A percentile compares a stretch with the other conserved stretches of the same genome.
Evolutionary conservation across 1,140 invertebrate genomes (phyloP).

Genomic region (Radopholus similis): DNA sequence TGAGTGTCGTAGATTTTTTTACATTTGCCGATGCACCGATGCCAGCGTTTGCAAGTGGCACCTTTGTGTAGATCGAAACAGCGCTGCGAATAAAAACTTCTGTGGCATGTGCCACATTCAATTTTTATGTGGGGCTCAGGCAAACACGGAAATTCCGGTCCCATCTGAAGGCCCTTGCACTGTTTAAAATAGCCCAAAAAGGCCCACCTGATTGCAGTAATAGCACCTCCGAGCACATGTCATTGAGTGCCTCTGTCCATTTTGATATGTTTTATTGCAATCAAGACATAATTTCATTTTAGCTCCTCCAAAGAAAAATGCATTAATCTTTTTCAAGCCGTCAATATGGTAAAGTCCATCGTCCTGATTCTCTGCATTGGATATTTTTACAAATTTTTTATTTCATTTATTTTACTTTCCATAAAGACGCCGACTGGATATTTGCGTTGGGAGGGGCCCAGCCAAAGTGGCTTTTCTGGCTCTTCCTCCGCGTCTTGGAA

Average conservation of each 20-base stretch:
- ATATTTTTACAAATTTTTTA: neutral
- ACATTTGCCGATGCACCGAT: neutral
- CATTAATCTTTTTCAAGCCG: neutral
- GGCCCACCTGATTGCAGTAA: no score
- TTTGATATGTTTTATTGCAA: no score
- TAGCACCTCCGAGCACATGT: no score
- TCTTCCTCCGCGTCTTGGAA: neutral
- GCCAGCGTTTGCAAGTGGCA: neutral
- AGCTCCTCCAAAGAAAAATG: neutral
- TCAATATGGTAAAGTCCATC: no score
- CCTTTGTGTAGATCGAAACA: neutral
- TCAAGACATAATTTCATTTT: no score
- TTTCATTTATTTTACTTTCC: neutral
- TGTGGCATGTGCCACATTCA: neutral
- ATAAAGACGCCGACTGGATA: neutral
- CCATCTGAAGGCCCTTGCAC: neutral
- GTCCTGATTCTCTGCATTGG: no score
- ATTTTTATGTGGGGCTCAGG: neutral
- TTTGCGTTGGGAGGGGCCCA: neutral
- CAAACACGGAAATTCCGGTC: neutral
- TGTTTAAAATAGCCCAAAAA: no score
- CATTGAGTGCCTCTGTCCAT: no score
- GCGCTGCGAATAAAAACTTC: neutral
- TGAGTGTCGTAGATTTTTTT: neutral
- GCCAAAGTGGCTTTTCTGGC: neutral